These are phyloP conservation scores for Gonioctena quinquepunctata DNA, from an alignment of 1,140 invertebrate species.

Conservation along the genomic window DNA sequence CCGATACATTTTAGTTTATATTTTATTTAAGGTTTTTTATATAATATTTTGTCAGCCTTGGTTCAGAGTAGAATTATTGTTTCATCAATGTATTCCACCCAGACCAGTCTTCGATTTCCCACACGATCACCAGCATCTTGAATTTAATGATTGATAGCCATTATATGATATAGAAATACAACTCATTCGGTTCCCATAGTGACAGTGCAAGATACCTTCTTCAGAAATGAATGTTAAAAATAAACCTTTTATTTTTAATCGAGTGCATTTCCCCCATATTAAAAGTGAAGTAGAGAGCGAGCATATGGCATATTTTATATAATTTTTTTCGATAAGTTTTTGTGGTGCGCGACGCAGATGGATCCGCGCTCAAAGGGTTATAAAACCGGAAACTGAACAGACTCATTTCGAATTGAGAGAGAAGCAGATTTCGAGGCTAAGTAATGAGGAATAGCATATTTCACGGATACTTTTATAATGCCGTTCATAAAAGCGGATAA, in stretches of 20 bases:
- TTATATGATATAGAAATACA: not conserved
- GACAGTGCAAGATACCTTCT: not conserved
- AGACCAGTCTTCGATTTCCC: too few relatives aligned
- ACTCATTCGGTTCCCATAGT: not conserved
- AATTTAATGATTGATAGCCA: not conserved
- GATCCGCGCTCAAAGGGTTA: slow-evolving; percentile 16
- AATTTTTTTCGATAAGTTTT: slow-evolving; percentile 24
- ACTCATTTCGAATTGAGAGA: slow-evolving; percentile 20
- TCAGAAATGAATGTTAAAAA: slow-evolving; percentile 16
- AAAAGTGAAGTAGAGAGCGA: slow-evolving; percentile 11
- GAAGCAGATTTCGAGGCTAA: not conserved
- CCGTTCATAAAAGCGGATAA: too few relatives aligned
- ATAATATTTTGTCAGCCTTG: too few relatives aligned
- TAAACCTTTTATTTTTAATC: slow-evolving; percentile 21
- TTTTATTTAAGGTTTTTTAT: too few relatives aligned
- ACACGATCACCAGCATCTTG: too few relatives aligned
- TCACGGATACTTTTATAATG: slow-evolving; percentile 13
- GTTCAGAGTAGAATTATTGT: too few relatives aligned
- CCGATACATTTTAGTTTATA: too few relatives aligned
- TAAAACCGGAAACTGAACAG: slow-evolving; percentile 22
- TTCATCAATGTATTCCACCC: too few relatives aligned
- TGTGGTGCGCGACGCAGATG: slow-evolving; percentile 11
- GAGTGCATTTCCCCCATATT: slow-evolving; percentile 20
- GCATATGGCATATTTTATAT: slow-evolving; percentile 24
- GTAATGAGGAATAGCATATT: slow-evolving; percentile 23